Evolutionary conservation across 2,113 vertebrate genomes (phyloP).

Genomic region (Ptyas mucosa): DNA sequence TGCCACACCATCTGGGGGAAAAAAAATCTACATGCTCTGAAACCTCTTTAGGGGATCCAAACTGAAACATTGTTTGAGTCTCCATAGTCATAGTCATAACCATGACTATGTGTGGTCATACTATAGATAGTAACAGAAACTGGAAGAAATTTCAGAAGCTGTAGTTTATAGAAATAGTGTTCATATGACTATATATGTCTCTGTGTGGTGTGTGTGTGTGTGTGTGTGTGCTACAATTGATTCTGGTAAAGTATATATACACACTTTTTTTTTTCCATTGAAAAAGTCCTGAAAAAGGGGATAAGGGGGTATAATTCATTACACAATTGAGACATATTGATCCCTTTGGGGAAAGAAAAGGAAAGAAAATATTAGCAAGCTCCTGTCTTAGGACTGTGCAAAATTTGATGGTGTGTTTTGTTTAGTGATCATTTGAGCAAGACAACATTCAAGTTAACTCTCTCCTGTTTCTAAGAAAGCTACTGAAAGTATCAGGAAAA

Average conservation of each 20-base stretch:
- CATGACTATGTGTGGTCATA: background rate
- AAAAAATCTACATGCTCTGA: no score
- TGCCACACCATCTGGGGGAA: no score
- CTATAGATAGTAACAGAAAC: no score
- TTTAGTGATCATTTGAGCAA: background rate
- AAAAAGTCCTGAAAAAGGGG: background rate
- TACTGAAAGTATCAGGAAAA: background rate
- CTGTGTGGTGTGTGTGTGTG: no score
- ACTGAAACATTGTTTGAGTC: background rate
- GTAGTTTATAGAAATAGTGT: background rate
- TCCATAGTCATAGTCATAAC: background rate
- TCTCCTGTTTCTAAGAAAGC: background rate
- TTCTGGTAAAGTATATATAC: background rate
- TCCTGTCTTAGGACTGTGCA: background rate
- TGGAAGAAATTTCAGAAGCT: background rate
- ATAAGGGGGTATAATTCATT: background rate
- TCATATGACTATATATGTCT: no score
- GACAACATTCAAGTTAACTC: background rate
- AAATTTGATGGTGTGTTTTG: background rate
- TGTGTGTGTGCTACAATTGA: background rate
- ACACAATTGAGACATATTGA: background rate
- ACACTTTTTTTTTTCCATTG: background rate
- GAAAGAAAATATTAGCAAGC: background rate
- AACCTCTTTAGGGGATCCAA: background rate
- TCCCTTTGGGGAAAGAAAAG: background rate